These are phyloP conservation scores for Patiria miniata DNA, from an alignment of 35 echinoderm and acorn worm genomes.

Conservation along the genomic window DNA sequence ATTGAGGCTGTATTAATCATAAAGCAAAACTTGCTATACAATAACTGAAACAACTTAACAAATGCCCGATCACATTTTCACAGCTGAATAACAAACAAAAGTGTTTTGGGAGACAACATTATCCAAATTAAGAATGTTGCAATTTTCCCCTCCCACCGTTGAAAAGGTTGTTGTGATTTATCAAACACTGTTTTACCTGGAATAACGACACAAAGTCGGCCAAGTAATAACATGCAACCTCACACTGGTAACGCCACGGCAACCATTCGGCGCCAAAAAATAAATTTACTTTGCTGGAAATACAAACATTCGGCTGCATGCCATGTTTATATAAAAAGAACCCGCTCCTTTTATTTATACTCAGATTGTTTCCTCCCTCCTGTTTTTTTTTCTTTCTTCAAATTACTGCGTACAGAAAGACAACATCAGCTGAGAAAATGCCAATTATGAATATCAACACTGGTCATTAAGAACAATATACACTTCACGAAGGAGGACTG, in stretches of 20 bases:
- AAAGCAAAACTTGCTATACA: too few species aligned
- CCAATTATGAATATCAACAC: too few species aligned
- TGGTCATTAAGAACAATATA: too few species aligned
- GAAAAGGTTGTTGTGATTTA: not conserved
- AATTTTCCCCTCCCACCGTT: too few species aligned
- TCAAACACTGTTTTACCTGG: not conserved
- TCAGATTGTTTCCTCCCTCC: not conserved
- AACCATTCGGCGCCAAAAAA: conserved; percentile 1
- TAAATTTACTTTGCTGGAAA: conserved; percentile 20
- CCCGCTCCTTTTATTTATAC: not conserved
- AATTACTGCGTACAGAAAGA: not conserved
- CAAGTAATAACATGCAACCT: not conserved
- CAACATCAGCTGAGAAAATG: too few species aligned
- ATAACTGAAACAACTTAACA: too few species aligned
- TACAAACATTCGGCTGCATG: conserved; percentile 6
- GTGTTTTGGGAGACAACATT: too few species aligned
- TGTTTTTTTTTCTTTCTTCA: not conserved
- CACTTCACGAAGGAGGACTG: too few species aligned
- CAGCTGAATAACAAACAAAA: too few species aligned
- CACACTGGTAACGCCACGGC: not conserved
- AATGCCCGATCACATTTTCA: too few species aligned
- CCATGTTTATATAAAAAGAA: not conserved
- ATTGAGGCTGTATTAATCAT: too few species aligned
- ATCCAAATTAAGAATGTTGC: too few species aligned
- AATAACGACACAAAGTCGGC: not conserved